phyloP scores from a whole-genome alignment of 1,140 invertebrate species.

The Drosophila sulfurigaster region DNA sequence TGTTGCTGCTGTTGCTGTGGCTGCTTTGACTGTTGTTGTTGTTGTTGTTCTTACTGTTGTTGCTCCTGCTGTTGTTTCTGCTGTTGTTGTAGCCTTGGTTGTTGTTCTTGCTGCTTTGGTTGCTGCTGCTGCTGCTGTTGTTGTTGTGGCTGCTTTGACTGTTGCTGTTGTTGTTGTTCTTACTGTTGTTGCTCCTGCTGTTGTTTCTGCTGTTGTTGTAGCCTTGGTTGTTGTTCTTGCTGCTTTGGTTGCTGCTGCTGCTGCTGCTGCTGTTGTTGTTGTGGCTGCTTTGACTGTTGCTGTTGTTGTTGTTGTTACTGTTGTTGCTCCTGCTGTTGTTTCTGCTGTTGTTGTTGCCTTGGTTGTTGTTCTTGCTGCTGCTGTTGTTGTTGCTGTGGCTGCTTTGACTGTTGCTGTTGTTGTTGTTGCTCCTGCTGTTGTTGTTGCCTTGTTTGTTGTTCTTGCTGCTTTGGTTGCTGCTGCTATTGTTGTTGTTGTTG shows the following conservation, averaged over 20 bases:
- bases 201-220: conserved; percentile 24
- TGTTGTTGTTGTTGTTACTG: too few relatives aligned
- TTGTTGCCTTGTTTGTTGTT: too few relatives aligned
- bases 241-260: conserved; percentile 29
- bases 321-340: too few relatives aligned
- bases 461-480: too few relatives aligned
- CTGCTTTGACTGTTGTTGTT: too few relatives aligned
- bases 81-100: too few relatives aligned
- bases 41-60: too few relatives aligned
- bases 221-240: conserved; percentile 8
- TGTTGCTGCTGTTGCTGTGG: conserved; percentile 10
- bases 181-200: conserved; percentile 27
- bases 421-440: too few relatives aligned
- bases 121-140: conserved; percentile 2
- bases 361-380: conserved; percentile 8
- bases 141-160: conserved; percentile 14
- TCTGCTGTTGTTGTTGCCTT: too few relatives aligned
- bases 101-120: too few relatives aligned
- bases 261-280: conserved; percentile 22
- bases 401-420: too few relatives aligned
- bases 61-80: too few relatives aligned
- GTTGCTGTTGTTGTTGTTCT: conserved; percentile 10
- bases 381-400: conserved; percentile 1
- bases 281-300: not conserved
- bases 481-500: conserved; percentile 25